A percentile compares a stretch with the other conserved stretches of the same genome.
Evolutionary conservation across 1,140 invertebrate species (phyloP).

Genomic region (Lethrus apterus): DNA sequence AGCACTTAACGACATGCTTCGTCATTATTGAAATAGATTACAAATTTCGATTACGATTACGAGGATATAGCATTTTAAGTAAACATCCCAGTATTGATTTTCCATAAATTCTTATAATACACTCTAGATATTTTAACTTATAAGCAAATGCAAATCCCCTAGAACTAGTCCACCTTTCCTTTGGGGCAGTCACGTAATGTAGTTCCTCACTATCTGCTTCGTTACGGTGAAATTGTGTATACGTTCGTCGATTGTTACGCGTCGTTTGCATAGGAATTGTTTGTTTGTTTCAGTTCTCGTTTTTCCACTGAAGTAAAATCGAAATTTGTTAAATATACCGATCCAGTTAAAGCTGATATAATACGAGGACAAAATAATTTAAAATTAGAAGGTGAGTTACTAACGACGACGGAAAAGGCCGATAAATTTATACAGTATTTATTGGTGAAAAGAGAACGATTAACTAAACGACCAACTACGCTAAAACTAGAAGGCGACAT

Average conservation of each 20-base stretch:
- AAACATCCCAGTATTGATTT: conserved; percentile 22
- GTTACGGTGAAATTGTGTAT: no score
- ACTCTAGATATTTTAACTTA: conserved; percentile 19
- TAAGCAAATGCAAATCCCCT: conserved; percentile 25
- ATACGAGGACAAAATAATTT: conserved; percentile 42
- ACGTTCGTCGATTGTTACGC: background rate
- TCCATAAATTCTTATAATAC: conserved; percentile 21
- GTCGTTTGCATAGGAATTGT: no score
- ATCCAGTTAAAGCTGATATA: conserved; percentile 36
- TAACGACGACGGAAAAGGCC: conserved; percentile 44
- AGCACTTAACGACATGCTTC: background rate
- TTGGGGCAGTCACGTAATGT: background rate
- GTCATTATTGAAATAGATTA: conserved; percentile 8
- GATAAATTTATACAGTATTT: conserved; percentile 48
- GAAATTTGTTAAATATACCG: conserved; percentile 42
- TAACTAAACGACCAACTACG: conserved; percentile 29
- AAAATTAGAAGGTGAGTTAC: conserved; percentile 46
- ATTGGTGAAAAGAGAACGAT: conserved; percentile 32
- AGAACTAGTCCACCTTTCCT: no score
- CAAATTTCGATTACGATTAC: conserved; percentile 12
- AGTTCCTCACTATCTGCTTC: background rate
- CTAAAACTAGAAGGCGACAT: conserved; percentile 46
- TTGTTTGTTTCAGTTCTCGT: conserved; percentile 9
- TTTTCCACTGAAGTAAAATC: conserved; percentile 19
- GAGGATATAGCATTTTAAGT: conserved; percentile 11